These are phyloP conservation scores for Penelope pileata DNA, from an alignment of 2,113 vertebrate genomes.

Conservation along the genomic window DNA sequence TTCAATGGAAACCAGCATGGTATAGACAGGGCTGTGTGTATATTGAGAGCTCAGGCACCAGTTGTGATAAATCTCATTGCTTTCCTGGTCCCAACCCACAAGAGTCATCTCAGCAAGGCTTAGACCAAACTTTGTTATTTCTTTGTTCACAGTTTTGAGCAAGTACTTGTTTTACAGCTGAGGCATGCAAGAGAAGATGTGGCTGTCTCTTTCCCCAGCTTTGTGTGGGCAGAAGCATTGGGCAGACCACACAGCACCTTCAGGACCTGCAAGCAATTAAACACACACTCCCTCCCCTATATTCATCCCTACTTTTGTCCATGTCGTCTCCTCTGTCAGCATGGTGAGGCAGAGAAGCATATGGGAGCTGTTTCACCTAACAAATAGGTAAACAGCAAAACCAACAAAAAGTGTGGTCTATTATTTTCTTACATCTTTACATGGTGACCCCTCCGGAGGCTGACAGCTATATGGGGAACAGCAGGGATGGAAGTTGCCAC, in stretches of 20 bases:
- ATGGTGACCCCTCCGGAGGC: too few relatives aligned
- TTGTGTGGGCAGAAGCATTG: neutral
- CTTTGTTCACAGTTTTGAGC: neutral
- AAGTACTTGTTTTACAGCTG: neutral
- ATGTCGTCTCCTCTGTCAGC: neutral
- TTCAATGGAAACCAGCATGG: fast-evolving
- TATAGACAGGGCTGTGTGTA: neutral
- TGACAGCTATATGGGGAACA: too few relatives aligned
- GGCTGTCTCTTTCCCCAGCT: neutral
- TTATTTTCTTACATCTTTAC: too few relatives aligned
- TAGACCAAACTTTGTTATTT: neutral
- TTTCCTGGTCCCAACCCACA: neutral
- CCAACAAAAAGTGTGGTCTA: neutral
- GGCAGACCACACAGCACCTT: neutral
- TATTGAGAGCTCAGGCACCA: neutral
- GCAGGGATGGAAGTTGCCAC: too few relatives aligned
- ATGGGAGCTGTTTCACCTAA: neutral
- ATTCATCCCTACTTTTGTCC: neutral
- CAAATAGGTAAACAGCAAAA: neutral
- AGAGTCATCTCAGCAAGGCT: neutral
- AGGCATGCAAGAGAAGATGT: neutral
- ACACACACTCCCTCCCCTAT: neutral
- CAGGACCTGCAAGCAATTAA: neutral
- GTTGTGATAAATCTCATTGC: neutral
- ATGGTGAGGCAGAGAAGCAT: neutral